phyloP scores from a whole-genome alignment of 2,113 vertebrate species.

The Sylvietta virens region DNA sequence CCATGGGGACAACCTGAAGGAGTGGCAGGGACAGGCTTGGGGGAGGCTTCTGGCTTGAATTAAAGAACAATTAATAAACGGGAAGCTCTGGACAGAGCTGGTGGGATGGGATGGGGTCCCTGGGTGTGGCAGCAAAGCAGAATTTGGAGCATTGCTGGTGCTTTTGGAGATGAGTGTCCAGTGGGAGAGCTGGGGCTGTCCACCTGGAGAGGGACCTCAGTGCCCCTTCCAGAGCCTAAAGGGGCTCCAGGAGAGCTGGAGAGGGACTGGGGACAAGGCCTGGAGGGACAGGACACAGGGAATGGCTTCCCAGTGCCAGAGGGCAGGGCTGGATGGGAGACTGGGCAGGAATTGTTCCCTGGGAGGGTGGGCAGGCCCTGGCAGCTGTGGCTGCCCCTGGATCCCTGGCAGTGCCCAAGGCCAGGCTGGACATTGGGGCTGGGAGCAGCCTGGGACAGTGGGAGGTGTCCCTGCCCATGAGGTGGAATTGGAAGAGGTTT shows the following conservation, averaged over 20 bases:
- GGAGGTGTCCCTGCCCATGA: neutral
- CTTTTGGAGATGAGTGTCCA: neutral
- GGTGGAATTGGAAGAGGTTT: neutral
- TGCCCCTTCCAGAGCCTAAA: neutral
- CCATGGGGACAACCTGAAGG: rapidly evolving
- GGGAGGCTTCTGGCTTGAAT: neutral
- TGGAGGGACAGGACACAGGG: neutral
- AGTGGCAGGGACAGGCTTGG: rapidly evolving
- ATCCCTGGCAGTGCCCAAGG: neutral
- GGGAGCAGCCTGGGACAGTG: neutral
- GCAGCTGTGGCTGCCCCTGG: neutral
- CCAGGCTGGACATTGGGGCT: neutral
- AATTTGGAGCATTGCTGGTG: neutral
- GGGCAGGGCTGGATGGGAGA: neutral
- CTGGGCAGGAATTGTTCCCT: neutral
- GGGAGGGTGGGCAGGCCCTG: rapidly evolving
- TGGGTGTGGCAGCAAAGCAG: neutral
- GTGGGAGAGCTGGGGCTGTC: neutral
- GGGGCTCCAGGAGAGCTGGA: neutral
- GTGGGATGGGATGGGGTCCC: neutral
- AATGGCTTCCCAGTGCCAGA: neutral
- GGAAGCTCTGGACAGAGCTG: neutral
- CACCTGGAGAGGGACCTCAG: neutral
- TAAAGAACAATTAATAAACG: neutral
- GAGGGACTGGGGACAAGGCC: neutral